Conservation (phyloP, 2,113 vertebrate species). For the Rhinolophus ferrumequinum region DNA sequence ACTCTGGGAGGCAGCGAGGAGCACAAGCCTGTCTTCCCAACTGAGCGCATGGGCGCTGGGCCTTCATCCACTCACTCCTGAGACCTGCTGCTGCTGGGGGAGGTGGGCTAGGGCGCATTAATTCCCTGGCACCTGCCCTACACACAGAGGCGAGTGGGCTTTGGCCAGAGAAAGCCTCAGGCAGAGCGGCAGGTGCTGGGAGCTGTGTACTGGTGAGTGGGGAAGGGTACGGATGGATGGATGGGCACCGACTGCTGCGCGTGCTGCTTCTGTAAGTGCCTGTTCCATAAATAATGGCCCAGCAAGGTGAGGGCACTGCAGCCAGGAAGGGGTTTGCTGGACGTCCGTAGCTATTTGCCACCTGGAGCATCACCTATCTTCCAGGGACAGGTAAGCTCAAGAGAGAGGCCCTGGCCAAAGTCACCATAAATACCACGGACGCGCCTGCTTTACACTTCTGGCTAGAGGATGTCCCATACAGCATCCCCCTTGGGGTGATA, state of each 20-base stretch:
- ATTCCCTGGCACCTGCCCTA: background rate
- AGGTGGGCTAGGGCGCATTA: accelerated
- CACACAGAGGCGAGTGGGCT: background rate
- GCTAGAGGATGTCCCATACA: no score
- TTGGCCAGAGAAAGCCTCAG: background rate
- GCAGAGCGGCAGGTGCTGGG: background rate
- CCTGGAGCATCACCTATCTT: background rate
- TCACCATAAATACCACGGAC: accelerated
- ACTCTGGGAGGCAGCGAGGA: background rate
- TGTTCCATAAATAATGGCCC: background rate
- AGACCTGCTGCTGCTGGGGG: background rate
- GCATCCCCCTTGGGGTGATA: background rate
- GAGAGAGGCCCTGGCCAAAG: background rate
- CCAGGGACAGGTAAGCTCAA: background rate
- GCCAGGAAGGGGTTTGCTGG: background rate
- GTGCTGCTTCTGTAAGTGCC: background rate
- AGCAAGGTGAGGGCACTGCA: background rate
- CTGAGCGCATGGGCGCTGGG: background rate
- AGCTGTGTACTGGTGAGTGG: background rate
- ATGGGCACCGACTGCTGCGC: accelerated
- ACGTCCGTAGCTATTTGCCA: background rate
- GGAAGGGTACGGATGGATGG: background rate
- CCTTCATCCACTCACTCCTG: background rate
- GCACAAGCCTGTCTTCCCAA: background rate
- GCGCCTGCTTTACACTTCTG: background rate